A percentile compares a stretch with the other conserved stretches of the same genome.
phyloP scores from a whole-genome alignment of 2,113 vertebrate genomes.

The Cisticola juncidis region DNA sequence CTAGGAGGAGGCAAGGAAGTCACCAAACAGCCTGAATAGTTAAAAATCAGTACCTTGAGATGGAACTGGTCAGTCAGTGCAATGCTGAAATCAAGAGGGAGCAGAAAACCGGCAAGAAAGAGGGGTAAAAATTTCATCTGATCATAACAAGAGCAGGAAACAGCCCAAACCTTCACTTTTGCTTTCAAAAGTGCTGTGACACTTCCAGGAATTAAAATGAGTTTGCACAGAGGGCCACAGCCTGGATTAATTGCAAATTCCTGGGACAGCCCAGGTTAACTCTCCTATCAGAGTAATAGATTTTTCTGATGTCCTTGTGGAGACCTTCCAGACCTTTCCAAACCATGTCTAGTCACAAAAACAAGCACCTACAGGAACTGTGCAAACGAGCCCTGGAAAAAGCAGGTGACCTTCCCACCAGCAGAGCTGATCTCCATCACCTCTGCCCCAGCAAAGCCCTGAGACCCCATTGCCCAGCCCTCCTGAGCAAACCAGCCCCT shows the following conservation, averaged over 20 bases:
- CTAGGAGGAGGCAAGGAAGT: not conserved
- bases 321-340: not conserved
- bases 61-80: accelerated
- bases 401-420: not conserved
- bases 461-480: not conserved
- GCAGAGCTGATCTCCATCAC: not conserved
- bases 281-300: not conserved
- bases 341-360: not conserved
- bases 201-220: not conserved
- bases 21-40: not conserved
- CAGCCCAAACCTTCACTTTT: not conserved
- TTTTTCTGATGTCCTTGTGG: not conserved
- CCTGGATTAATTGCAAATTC: not conserved
- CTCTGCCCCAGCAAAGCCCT: not conserved
- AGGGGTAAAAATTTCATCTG: not conserved
- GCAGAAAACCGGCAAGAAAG: not conserved
- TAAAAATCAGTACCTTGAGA: not conserved
- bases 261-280: not conserved
- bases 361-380: not conserved
- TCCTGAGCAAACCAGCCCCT: not conserved
- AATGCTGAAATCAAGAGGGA: not conserved
- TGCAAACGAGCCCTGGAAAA: not conserved
- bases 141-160: not conserved
- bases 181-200: not conserved
- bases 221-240: not conserved